Evolutionary conservation across 1,140 invertebrate genomes (phyloP), one percentile per base, ranked within the genome.

Genomic region (Coenobita brevimanus): DNA sequence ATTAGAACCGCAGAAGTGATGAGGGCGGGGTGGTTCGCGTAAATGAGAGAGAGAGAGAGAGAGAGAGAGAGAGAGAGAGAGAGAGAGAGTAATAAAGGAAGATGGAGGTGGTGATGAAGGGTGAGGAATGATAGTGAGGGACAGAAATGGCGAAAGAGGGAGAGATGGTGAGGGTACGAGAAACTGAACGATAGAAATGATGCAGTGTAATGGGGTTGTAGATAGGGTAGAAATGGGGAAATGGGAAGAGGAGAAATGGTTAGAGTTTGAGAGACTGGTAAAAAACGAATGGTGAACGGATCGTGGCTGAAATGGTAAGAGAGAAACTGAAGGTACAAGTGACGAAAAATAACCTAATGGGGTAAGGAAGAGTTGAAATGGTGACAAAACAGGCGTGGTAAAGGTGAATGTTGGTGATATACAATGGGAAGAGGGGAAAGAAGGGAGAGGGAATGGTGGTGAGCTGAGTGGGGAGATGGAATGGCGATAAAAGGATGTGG

Each of bases 121-220:
- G 24, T 13, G 0, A 36, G 67, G 13, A 3, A 13, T 38, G 71
- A 75, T 41, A 41, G 50, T 17, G 69, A 75, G 67, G 46, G 80
- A 69, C 60, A 82, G 80, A 82, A 62, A 69, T 60, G 30, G 80
- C 67, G 62, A 82, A 38, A 69, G 80, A 67, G 80, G 69, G 80
- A 69, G 62, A 67, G 62, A 82, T 60, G 50, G 62, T 50, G 62
- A 82, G 80, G 69, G 80, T 30, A 41, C 43, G 41, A 84, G 46
- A 57, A 46, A 57, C 4, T 27, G 50, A 60, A 43, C 15, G n/a
- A 71, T 15, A 15, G 17, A n/a, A 41, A 41, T 21, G 41, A 46
- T 73, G 38, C 17, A 36, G 30, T 71, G 2, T 71, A 10, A 0
- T 21, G n/a, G 21, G 33, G 33, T 36, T 73, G n/a, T 3, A 6